Percentiles rank a stretch among this genome's conserved stretches.
Conservation (phyloP, 92 coral and sea anemone species). For the Blastomussa wellsi region DNA sequence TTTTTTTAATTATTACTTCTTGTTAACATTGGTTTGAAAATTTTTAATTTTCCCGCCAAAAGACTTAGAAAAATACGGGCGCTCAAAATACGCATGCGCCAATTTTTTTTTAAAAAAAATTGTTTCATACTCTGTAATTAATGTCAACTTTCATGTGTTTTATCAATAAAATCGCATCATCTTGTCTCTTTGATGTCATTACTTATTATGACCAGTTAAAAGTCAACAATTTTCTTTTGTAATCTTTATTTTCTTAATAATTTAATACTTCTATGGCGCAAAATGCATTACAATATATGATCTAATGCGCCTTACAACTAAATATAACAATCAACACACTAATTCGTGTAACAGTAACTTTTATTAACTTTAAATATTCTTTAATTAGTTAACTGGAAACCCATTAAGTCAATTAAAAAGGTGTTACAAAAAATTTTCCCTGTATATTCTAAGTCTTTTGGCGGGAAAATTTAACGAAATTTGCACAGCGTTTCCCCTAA, state of each 20-base stretch:
- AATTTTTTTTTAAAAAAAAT: not conserved
- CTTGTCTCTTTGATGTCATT: too few relatives aligned
- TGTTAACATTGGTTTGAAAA: not conserved
- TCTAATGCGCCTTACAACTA: too few relatives aligned
- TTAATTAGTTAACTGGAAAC: not conserved
- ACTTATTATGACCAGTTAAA: too few relatives aligned
- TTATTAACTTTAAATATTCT: not conserved
- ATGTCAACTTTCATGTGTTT: too few relatives aligned
- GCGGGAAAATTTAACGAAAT: conserved; percentile 18
- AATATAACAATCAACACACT: too few relatives aligned
- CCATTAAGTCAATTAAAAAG: not conserved
- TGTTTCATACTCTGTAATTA: too few relatives aligned
- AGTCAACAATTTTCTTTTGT: too few relatives aligned
- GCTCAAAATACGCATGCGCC: conserved; percentile 23
- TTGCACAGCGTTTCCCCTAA: conserved; percentile 27
- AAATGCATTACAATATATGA: too few relatives aligned
- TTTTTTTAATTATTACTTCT: not conserved
- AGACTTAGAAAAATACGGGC: conserved; percentile 8
- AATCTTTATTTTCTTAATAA: too few relatives aligned
- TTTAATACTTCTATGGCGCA: too few relatives aligned
- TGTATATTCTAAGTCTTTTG: not conserved
- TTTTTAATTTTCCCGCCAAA: conserved; percentile 6
- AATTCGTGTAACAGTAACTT: too few relatives aligned
- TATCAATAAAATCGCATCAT: too few relatives aligned
- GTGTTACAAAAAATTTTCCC: not conserved